phyloP scores from a whole-genome alignment of 2,888 invertebrate genomes.

The Hypsopygia costalis region DNA sequence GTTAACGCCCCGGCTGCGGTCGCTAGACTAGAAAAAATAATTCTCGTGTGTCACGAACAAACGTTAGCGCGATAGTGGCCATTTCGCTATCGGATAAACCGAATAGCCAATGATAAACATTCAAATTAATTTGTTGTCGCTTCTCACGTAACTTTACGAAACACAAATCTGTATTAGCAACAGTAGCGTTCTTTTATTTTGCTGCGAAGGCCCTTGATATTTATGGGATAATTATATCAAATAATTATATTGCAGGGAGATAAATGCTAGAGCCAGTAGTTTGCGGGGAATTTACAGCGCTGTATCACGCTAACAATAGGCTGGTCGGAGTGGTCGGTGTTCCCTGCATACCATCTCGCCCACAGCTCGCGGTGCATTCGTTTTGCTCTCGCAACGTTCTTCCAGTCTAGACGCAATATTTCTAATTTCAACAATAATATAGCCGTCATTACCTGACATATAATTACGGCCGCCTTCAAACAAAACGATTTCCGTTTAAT shows the following conservation, averaged over 20 bases:
- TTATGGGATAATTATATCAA: conserved; percentile 60
- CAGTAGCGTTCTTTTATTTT: conserved; percentile 35
- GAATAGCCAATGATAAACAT: conserved; percentile 8
- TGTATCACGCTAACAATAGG: conserved; percentile 74
- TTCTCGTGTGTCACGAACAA: conserved; percentile 36
- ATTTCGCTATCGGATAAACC: conserved; percentile 18
- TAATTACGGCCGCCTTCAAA: neutral
- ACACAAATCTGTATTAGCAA: conserved; percentile 32
- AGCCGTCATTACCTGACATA: conserved; percentile 38
- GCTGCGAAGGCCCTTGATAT: conserved; percentile 40
- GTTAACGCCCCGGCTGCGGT: conserved; percentile 21
- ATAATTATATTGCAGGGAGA: conserved; percentile 53
- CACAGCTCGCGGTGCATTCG: conserved; percentile 31
- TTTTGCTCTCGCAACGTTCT: conserved; percentile 68
- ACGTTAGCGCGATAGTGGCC: conserved; percentile 28
- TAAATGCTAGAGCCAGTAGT: conserved; percentile 45
- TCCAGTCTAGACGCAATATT: conserved; percentile 74
- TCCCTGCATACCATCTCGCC: conserved; percentile 38
- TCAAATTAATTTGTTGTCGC: conserved; percentile 11
- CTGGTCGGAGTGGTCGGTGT: conserved; percentile 42
- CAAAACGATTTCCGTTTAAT: neutral
- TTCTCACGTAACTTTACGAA: conserved; percentile 9
- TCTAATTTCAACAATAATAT: conserved; percentile 54
- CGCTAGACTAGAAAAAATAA: conserved; percentile 30
- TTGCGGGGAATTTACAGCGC: conserved; percentile 56